Evolutionary conservation across 2,888 invertebrate genomes (phyloP).

Genomic region (Ormyrus pomaceus): DNA sequence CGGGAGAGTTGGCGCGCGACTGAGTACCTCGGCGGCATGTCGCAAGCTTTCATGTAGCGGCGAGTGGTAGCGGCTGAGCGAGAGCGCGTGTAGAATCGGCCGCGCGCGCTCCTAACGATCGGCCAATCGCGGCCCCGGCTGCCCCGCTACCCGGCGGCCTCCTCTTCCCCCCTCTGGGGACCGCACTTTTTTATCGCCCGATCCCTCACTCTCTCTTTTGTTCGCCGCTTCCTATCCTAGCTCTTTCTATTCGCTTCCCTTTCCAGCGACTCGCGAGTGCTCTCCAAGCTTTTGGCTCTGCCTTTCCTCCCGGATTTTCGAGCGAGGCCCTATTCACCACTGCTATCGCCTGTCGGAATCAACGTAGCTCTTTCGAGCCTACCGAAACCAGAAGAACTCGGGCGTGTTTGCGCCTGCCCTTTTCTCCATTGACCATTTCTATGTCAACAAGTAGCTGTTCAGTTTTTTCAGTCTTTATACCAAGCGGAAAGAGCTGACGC

Average conservation of each 20-base stretch:
- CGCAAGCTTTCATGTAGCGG: conserved; percentile 73
- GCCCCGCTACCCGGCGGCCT: conserved; percentile 69
- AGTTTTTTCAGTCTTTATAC: too few relatives aligned
- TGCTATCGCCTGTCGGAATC: too few relatives aligned
- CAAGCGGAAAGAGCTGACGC: too few relatives aligned
- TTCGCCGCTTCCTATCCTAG: background rate
- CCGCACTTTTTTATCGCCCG: background rate
- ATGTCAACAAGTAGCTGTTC: too few relatives aligned
- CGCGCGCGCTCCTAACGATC: conserved; percentile 66
- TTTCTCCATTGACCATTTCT: too few relatives aligned
- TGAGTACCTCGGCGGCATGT: conserved; percentile 71
- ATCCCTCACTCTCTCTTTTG: background rate
- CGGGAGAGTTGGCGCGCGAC: conserved; percentile 73
- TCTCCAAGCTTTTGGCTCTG: background rate
- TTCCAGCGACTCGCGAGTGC: background rate
- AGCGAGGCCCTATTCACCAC: too few relatives aligned
- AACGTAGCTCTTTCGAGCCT: too few relatives aligned
- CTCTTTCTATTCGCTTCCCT: background rate
- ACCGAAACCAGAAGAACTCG: too few relatives aligned
- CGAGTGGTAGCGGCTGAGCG: background rate
- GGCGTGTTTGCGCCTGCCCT: too few relatives aligned
- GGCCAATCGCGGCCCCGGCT: conserved; percentile 71
- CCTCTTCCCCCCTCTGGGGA: background rate
- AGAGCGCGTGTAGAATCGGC: conserved; percentile 62
- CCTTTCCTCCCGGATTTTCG: background rate